These are phyloP conservation scores for Anolis apletophallus DNA, from an alignment of 2,797 vertebrate species.

Conservation along the genomic window DNA sequence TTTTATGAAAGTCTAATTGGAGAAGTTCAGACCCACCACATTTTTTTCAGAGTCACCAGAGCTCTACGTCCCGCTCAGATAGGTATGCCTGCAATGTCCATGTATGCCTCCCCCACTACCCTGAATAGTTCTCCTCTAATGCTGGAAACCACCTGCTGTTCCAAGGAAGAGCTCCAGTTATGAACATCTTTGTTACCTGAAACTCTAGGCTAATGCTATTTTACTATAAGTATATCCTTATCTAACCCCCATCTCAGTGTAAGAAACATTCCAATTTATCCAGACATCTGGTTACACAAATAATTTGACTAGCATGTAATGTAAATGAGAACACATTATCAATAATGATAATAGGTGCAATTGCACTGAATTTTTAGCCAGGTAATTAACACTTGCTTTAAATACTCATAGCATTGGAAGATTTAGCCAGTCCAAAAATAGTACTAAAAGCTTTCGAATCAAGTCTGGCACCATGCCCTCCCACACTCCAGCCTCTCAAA, in stretches of 20 bases:
- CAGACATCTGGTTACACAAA: conserved; percentile 5
- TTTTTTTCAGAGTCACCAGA: conserved; percentile 21
- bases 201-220: conserved; percentile 22
- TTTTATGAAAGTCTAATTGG: conserved; percentile 52
- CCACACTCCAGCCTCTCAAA: not conserved
- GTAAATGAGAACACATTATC: not conserved
- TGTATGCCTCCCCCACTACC: not conserved
- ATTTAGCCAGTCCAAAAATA: conserved; percentile 18
- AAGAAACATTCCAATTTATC: not conserved
- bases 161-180: conserved; percentile 56
- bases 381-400: not conserved
- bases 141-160: conserved; percentile 51
- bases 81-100: not conserved
- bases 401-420: not conserved
- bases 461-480: not conserved
- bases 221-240: conserved; percentile 20
- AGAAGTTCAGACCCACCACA: conserved; percentile 39
- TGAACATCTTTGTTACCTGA: conserved; percentile 33
- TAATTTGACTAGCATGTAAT: not conserved
- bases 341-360: not conserved
- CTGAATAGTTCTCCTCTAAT: conserved; percentile 36
- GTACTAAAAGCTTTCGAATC: not conserved
- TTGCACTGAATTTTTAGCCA: not conserved
- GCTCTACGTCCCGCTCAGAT: not conserved
- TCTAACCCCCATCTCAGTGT: conserved; percentile 11